phyloP scores from a whole-genome alignment of 2,113 vertebrate species.

The Lepus europaeus region DNA sequence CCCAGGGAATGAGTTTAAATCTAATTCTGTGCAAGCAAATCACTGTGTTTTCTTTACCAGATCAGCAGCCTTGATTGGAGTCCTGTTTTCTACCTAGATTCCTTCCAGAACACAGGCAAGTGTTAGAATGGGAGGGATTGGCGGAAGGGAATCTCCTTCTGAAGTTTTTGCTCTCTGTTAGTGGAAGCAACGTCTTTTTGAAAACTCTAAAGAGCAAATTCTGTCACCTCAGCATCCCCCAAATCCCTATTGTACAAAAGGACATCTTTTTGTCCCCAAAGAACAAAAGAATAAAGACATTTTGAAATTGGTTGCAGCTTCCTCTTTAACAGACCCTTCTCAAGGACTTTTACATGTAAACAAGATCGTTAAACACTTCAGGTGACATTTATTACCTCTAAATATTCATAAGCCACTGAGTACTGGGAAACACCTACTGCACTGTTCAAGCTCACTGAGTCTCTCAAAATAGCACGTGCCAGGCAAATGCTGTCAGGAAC shows the following conservation, averaged over 20 bases:
- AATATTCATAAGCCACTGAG: slow-evolving; percentile 87
- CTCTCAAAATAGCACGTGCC: neutral
- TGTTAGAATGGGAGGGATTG: too few relatives aligned
- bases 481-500: slow-evolving; percentile 9
- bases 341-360: slow-evolving; percentile 89
- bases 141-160: neutral
- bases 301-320: slow-evolving; percentile 76
- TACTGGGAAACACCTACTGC: slow-evolving; percentile 81
- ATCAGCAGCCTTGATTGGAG: neutral
- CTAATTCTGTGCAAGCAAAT: neutral
- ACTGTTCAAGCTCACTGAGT: slow-evolving; percentile 63
- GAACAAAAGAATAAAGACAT: slow-evolving; percentile 63
- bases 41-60: neutral
- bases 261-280: slow-evolving; percentile 62
- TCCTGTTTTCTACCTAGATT: neutral
- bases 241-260: slow-evolving; percentile 60
- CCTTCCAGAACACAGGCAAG: slow-evolving; percentile 14
- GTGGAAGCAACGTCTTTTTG: slow-evolving; percentile 7
- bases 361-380: slow-evolving; percentile 87
- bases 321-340: slow-evolving; percentile 77
- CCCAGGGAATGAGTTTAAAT: neutral
- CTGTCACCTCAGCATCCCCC: slow-evolving; percentile 33
- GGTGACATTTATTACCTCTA: slow-evolving; percentile 88
- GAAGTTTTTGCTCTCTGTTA: slow-evolving; percentile 35
- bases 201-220: slow-evolving; percentile 52